Percentiles rank a stretch among this genome's conserved stretches.
Conservation (phyloP, 2,797 vertebrate species). For the Pteronotus mesoamericanus region DNA sequence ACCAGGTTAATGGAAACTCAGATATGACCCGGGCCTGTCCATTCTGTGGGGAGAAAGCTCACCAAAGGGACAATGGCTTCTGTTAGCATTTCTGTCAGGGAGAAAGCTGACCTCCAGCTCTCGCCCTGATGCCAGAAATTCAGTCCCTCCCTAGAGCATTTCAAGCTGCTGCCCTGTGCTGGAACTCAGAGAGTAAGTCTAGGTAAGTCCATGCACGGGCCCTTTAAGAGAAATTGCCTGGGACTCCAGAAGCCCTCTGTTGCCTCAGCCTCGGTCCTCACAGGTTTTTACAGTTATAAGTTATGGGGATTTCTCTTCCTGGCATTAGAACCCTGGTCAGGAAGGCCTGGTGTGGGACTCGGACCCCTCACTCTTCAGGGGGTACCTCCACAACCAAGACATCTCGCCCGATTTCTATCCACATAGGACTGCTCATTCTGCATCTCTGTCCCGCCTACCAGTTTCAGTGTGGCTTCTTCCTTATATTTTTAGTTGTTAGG, state of each 20-base stretch:
- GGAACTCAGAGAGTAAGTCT: not conserved
- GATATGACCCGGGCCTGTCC: not conserved
- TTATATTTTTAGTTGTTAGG: not conserved
- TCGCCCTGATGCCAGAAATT: not conserved
- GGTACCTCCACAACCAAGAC: not conserved
- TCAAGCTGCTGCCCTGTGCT: not conserved
- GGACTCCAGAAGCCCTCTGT: not conserved
- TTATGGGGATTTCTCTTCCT: not conserved
- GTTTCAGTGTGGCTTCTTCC: not conserved
- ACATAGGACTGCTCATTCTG: not conserved
- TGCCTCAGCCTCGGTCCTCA: not conserved
- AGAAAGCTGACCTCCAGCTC: not conserved
- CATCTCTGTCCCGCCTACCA: not conserved
- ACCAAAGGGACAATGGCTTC: not conserved
- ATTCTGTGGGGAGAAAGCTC: not conserved
- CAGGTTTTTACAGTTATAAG: not conserved
- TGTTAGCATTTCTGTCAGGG: not conserved
- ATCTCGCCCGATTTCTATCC: not conserved
- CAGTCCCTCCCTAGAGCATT: not conserved
- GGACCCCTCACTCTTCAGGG: not conserved
- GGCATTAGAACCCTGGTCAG: not conserved
- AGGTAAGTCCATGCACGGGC: not conserved
- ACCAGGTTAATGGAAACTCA: not conserved
- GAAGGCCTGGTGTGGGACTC: not conserved
- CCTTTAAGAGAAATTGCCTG: not conserved